Evolutionary conservation across 2,888 invertebrate species (phyloP).

Genomic region (Sinotaia quadrata): DNA sequence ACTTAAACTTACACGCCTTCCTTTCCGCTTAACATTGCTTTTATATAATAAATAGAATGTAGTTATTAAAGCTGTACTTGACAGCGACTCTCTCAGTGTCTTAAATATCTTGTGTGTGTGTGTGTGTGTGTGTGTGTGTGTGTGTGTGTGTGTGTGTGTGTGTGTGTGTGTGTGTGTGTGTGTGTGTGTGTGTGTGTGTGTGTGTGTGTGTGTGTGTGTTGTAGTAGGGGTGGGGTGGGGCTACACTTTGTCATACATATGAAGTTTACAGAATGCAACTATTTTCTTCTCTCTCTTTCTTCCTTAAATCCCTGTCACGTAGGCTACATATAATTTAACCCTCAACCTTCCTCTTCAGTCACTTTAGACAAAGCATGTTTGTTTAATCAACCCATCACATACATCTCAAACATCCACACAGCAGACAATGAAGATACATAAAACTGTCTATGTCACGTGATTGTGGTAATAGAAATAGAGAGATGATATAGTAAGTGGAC

Average conservation of each 20-base stretch:
- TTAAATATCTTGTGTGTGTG: background rate
- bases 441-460: too few species aligned
- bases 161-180: background rate
- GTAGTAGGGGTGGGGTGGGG: background rate
- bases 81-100: background rate
- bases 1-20: too few species aligned
- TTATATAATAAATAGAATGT: background rate
- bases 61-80: background rate
- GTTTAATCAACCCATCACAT: too few species aligned
- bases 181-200: background rate
- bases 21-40: too few species aligned
- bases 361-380: too few species aligned
- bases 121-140: background rate
- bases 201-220: slow-evolving; percentile 6
- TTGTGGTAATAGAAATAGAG: too few species aligned
- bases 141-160: background rate
- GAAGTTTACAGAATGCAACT: background rate
- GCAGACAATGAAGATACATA: too few species aligned
- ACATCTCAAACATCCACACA: too few species aligned
- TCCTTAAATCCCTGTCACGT: background rate
- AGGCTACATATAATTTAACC: too few species aligned
- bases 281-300: background rate
- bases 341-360: too few species aligned
- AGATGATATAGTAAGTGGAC: too few species aligned
- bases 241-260: background rate